Base-by-base conservation (phyloP, 2,113 vertebrate genomes). In the Urocolius indicus region DNA sequence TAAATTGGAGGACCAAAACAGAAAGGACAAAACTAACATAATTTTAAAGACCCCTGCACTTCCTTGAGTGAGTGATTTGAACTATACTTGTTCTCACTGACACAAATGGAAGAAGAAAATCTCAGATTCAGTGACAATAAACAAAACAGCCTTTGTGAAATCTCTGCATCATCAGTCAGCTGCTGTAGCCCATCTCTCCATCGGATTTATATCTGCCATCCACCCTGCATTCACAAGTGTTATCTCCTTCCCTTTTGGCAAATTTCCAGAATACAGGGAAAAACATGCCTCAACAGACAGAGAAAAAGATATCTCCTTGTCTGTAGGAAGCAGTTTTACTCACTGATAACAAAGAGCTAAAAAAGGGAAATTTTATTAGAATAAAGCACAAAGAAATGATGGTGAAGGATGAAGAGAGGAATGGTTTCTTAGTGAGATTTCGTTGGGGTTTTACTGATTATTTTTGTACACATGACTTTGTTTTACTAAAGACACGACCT, bases 241-340 rank as follows among this genome's bases (percentile, higher is more conserved):
- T 96, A 91, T 88, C 84, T 94, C 11, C 34, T 94, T 95, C 72
- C 74, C 49, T 93, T 88, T 52, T 93, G 93, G 83, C 67, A 72
- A 71, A 71, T 90, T 88, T 93, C 79, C 85, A 94, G 72, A 94
- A 48, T 52, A 84, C 43, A 75, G 72, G 10, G 68, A 94, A 93
- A 52, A 81, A 87, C 88, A 86, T 81, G 15, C 13, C 58, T 86
- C 34, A 66, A 79, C 67, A 91, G 72, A 84, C 2, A 10, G 87
- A 74, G 36, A 23, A 76, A 87, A 86, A 87, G 73, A 36, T 73
- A 83, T 83, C 75, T 80, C 55, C 59, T 94, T 65, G 67, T 88
- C 90, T 94, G 38, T 74, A 92, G 68, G 76, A 73, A 78, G 16
- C 48, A 67, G 91, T 95, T 93, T 67, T 89, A 34, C 74, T 80